Percentiles rank a stretch among this genome's conserved stretches.
Evolutionary conservation across 2,888 invertebrate genomes (phyloP).

Genomic region (Xestia sexstrigata): DNA sequence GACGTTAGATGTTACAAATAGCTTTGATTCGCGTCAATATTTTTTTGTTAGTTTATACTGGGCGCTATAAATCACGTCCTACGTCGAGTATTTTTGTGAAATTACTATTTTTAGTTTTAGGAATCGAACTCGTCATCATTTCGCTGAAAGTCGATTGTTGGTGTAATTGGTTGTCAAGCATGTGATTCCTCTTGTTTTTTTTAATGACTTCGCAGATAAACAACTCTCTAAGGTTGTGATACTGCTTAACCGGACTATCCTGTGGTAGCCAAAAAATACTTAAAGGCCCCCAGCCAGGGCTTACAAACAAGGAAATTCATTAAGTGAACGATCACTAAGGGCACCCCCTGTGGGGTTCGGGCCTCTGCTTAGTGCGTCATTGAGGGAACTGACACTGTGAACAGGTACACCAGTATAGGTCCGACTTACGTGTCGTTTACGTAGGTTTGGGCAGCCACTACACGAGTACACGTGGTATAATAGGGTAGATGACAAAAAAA

Average conservation of each 20-base stretch:
- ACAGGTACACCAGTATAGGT: not conserved
- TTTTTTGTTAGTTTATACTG: conserved; percentile 50
- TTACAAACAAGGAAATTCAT: too few species aligned
- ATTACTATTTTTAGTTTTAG: conserved; percentile 11
- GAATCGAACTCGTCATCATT: not conserved
- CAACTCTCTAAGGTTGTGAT: too few species aligned
- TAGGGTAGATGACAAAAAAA: too few species aligned
- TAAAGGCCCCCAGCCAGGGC: too few species aligned
- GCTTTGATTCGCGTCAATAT: conserved; percentile 59
- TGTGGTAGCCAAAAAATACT: too few species aligned
- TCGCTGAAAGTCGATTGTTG: not conserved
- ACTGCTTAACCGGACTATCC: too few species aligned
- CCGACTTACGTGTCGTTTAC: not conserved
- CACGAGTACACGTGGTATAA: too few species aligned
- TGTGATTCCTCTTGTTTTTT: not conserved
- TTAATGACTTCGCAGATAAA: too few species aligned
- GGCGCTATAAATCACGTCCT: conserved; percentile 37
- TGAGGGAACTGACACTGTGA: too few species aligned
- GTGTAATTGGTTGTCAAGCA: not conserved
- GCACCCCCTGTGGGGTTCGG: too few species aligned
- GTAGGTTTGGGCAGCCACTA: not conserved
- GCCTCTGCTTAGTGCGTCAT: too few species aligned
- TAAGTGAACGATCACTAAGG: too few species aligned
- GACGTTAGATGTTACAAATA: conserved; percentile 64
- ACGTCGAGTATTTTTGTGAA: conserved; percentile 10